These are phyloP conservation scores for Pseudomyrmex dendroicus DNA, from an alignment of 1,140 invertebrate species.

Conservation along the genomic window DNA sequence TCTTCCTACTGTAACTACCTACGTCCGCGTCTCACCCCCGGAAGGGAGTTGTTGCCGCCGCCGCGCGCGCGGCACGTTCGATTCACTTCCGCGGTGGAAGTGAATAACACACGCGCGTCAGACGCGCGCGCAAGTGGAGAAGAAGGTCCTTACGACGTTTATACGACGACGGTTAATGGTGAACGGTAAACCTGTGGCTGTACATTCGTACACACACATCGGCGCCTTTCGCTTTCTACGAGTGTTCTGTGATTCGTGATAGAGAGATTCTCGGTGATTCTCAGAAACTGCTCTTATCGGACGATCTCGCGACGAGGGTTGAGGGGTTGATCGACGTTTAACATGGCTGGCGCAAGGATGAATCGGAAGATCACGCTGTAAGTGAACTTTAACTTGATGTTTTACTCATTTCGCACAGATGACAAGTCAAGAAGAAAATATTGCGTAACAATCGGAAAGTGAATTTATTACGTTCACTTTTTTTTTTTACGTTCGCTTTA, in stretches of 20 bases:
- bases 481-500: background rate
- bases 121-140: slow-evolving; percentile 57
- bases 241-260: slow-evolving; percentile 68
- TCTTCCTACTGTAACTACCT: background rate
- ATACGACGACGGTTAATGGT: slow-evolving; percentile 50
- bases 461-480: background rate
- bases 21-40: background rate
- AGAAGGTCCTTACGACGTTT: background rate
- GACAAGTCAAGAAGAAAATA: too few species aligned
- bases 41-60: background rate
- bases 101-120: slow-evolving; percentile 47
- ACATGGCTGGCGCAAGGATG: slow-evolving; percentile 57
- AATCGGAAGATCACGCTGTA: slow-evolving; percentile 70
- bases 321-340: slow-evolving; percentile 45
- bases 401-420: background rate
- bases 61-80: slow-evolving; percentile 40
- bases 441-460: background rate
- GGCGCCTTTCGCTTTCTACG: slow-evolving; percentile 66
- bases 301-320: background rate
- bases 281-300: background rate
- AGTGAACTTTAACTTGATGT: slow-evolving; percentile 43
- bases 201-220: slow-evolving; percentile 5
- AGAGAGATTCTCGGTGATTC: slow-evolving; percentile 13
- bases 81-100: slow-evolving; percentile 60
- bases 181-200: slow-evolving; percentile 50